Evolutionary conservation across 2,888 invertebrate genomes (phyloP).

Genomic region (Drosophila vallismaia): DNA sequence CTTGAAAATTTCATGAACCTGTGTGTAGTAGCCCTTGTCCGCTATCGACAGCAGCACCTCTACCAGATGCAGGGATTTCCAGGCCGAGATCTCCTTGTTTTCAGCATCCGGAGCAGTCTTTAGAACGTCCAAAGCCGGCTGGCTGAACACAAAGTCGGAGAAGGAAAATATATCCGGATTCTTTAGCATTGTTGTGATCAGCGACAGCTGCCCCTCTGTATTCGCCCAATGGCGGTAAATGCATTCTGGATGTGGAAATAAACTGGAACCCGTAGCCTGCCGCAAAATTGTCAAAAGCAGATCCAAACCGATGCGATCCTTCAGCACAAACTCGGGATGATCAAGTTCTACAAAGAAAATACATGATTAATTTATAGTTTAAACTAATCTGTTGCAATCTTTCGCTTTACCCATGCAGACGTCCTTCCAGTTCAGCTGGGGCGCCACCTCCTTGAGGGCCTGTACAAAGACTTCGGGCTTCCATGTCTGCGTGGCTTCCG

Average conservation of each 20-base stretch:
- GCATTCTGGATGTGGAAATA: conserved; percentile 93
- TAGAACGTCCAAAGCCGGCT: conserved; percentile 93
- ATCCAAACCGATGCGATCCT: conserved; percentile 93
- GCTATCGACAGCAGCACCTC: conserved; percentile 94
- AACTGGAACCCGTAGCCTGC: conserved; percentile 91
- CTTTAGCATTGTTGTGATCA: conserved; percentile 93
- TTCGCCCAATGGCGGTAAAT: conserved; percentile 97
- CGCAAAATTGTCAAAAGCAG: conserved; percentile 93
- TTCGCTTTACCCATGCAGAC: conserved; percentile 89
- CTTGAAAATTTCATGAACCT: conserved; percentile 93
- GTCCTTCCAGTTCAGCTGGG: conserved; percentile 95
- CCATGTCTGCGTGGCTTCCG: conserved; percentile 89
- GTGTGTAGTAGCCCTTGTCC: conserved; percentile 92
- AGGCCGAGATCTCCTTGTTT: conserved; percentile 95
- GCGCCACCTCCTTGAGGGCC: conserved; percentile 94
- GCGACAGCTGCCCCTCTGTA: conserved; percentile 95
- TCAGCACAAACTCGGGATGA: conserved; percentile 94
- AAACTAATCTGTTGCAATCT: too few species aligned
- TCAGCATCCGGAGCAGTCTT: conserved; percentile 98
- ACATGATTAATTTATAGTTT: too few species aligned
- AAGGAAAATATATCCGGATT: conserved; percentile 97
- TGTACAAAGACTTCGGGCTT: conserved; percentile 97
- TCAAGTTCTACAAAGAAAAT: conserved; percentile 86
- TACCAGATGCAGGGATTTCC: conserved; percentile 96
- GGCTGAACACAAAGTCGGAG: conserved; percentile 94